Base-by-base conservation (phyloP, 2,888 invertebrate species). In the Meiosimyza platycephala region DNA sequence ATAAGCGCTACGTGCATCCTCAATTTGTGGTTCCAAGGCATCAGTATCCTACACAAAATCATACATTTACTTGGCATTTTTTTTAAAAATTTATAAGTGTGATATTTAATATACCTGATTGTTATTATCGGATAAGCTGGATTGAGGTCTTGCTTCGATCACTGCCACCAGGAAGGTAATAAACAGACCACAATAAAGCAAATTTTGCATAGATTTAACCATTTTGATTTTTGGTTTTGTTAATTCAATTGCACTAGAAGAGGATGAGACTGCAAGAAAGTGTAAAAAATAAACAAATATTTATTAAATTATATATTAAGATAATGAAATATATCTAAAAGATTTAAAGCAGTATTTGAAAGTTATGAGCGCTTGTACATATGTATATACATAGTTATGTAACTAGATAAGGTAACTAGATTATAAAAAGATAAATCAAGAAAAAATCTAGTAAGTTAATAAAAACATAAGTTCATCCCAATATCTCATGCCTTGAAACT, bases 101-200 rank as follows among this genome's bases (percentile, higher is more conserved):
- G 12, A 2, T 9, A 0, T 6, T 0, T 6, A 48, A 52, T 16
- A 47, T 78, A 84, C 84, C 74, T 80, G 81, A 71, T 62, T 77
- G 40, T 9, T 40, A 15, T 79, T 75, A 22, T 84, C 84, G 15
- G 67, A 52, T 13, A 60, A 13, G 12, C 64, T 75, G 5, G 76
- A 74, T 59, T 81, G 82, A 63, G 85, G 83, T 2, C 84, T 77
- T 4, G 81, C 82, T 65, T 82, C 82, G 62, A 74, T 79, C 28
- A 78, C 52, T 11, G 75, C 77, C 48, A 80, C 77, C 50, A 77
- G 63, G 67, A 81, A 51, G 62, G 76, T 71, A 73, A 83, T 52
- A 6, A 80, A 28, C 7, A 84, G 70, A 50, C 79, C 79, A 57
- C 78, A 82, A 75, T 80, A 79, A 71, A 80, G 48, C 9, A 80